Evolutionary conservation across 2,797 vertebrate genomes (phyloP).

Genomic region (Cyprinella venusta): DNA sequence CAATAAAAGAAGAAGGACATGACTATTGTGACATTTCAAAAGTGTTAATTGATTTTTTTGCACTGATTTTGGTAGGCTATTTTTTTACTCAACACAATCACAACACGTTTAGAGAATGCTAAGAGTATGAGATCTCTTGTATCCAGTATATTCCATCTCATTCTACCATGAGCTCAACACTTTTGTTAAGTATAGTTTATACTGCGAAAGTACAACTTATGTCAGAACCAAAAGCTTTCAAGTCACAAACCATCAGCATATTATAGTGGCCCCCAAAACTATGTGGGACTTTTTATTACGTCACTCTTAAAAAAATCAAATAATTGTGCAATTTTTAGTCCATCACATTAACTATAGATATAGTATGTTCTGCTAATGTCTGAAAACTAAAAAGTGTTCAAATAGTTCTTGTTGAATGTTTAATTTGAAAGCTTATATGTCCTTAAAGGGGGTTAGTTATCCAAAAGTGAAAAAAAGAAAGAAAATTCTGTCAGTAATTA

Average conservation of each 20-base stretch:
- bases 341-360: neutral
- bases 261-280: neutral
- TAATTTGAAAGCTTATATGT: too few species aligned
- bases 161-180: neutral
- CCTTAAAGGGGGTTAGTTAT: too few species aligned
- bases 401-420: too few species aligned
- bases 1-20: slow-evolving; percentile 25
- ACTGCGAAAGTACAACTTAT: neutral
- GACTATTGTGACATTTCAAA: slow-evolving; percentile 34
- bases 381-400: too few species aligned
- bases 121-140: neutral
- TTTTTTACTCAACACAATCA: neutral
- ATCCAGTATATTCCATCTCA: neutral
- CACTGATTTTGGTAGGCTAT: neutral
- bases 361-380: too few species aligned
- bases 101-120: slow-evolving; percentile 4
- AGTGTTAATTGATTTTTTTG: neutral
- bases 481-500: too few species aligned
- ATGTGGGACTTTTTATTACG: neutral
- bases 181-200: neutral
- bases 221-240: neutral
- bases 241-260: neutral
- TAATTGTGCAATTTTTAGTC: neutral
- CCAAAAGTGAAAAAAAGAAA: too few species aligned
- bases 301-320: neutral